Conservation (phyloP, 1,140 invertebrate genomes). For the Listronotus oregonensis region DNA sequence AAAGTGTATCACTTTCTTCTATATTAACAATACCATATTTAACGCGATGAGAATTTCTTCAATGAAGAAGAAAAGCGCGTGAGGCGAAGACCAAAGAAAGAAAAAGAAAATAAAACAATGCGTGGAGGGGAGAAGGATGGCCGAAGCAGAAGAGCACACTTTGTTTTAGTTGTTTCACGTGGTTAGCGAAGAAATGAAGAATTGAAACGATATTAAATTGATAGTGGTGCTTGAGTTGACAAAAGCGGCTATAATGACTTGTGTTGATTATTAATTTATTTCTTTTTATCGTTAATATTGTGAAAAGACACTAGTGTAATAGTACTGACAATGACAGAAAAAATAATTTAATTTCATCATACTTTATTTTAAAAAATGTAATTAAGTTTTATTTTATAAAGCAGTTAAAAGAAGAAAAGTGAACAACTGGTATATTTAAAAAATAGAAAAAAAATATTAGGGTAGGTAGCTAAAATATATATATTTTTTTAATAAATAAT, state of each 20-base stretch:
- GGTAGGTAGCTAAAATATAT: no score
- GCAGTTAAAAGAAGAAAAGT: no score
- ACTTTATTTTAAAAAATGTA: no score
- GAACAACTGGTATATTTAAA: no score
- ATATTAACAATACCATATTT: background rate
- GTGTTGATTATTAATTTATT: no score
- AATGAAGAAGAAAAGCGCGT: conserved; percentile 1
- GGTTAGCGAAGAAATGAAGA: conserved; percentile 1
- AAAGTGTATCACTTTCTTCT: conserved; percentile 8
- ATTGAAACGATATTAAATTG: background rate
- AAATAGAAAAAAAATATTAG: no score
- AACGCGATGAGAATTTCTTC: conserved; percentile 4
- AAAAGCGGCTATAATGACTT: background rate
- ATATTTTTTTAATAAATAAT: no score
- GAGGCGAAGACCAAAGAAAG: background rate
- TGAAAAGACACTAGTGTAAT: no score
- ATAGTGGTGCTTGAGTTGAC: background rate
- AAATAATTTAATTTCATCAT: no score
- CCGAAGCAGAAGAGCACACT: background rate
- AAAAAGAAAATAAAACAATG: background rate
- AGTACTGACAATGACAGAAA: no score
- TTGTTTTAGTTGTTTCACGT: conserved; percentile 13
- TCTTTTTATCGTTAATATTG: no score
- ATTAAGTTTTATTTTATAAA: no score
- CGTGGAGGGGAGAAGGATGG: background rate